Conservation (phyloP, 2,888 invertebrate species). For the Monochamus alternatus region DNA sequence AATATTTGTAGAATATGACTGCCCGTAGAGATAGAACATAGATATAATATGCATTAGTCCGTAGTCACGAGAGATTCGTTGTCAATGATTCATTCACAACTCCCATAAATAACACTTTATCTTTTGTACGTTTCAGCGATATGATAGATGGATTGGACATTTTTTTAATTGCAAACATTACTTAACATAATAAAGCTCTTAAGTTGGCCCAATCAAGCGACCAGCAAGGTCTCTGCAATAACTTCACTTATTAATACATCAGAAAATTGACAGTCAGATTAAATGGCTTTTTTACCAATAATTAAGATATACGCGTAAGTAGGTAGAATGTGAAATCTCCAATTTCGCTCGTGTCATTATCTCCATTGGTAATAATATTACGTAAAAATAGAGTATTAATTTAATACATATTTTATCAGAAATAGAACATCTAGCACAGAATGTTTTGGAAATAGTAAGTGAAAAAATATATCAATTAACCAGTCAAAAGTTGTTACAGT, state of each 20-base stretch:
- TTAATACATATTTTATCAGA: too few relatives aligned
- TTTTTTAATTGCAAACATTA: constrained; percentile 22
- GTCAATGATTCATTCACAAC: constrained; percentile 21
- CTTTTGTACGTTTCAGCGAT: neutral
- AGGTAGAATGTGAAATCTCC: too few relatives aligned
- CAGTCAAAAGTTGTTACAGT: too few relatives aligned
- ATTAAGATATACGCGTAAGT: too few relatives aligned
- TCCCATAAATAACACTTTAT: constrained; percentile 13
- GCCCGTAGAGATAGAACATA: neutral
- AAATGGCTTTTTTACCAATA: too few relatives aligned
- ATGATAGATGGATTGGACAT: constrained; percentile 24
- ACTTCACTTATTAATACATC: neutral
- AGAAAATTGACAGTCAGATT: neutral
- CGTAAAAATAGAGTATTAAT: too few relatives aligned
- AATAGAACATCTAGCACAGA: too few relatives aligned
- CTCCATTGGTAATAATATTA: too few relatives aligned
- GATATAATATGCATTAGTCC: constrained; percentile 11
- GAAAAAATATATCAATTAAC: too few relatives aligned
- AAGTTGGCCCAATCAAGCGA: neutral
- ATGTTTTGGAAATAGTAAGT: too few relatives aligned
- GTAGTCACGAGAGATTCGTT: constrained; percentile 11
- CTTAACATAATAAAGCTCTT: constrained; percentile 27
- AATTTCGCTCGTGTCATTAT: too few relatives aligned
- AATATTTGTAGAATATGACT: neutral
- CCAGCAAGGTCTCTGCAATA: neutral